Conservation (phyloP, 2,888 invertebrate species). For the Leuctra nigra region DNA sequence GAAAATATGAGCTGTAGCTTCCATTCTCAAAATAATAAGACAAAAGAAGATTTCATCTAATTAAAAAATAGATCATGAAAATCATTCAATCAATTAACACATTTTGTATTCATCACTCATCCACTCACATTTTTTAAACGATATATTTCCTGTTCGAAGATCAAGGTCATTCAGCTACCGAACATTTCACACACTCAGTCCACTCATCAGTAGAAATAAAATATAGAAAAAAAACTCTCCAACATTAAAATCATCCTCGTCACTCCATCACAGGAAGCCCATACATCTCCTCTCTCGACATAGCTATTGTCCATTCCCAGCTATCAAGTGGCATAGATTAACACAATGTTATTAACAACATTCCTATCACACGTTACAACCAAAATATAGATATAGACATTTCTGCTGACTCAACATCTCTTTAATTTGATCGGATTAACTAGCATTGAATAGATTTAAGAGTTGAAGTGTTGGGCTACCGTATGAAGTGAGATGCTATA, state of each 20-base stretch:
- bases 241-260: background rate
- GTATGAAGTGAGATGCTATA: background rate
- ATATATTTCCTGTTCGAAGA: no score
- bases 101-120: no score
- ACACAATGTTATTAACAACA: constrained; percentile 14
- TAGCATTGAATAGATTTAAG: constrained; percentile 1
- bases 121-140: no score
- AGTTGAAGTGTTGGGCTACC: background rate
- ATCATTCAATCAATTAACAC: no score
- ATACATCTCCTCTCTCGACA: background rate
- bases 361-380: constrained; percentile 2
- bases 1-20: no score
- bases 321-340: constrained; percentile 15
- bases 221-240: no score
- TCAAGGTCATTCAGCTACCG: no score
- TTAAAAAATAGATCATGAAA: no score
- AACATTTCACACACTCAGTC: no score
- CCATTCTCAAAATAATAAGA: no score
- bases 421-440: constrained; percentile 15
- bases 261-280: constrained; percentile 2
- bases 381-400: background rate
- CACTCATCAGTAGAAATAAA: no score
- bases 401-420: constrained; percentile 14
- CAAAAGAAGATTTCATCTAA: no score
- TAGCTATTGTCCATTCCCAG: background rate